Percentiles rank a stretch among this genome's conserved stretches.
phyloP scores from a whole-genome alignment of 2,113 vertebrate genomes.

The Mixornis gularis region DNA sequence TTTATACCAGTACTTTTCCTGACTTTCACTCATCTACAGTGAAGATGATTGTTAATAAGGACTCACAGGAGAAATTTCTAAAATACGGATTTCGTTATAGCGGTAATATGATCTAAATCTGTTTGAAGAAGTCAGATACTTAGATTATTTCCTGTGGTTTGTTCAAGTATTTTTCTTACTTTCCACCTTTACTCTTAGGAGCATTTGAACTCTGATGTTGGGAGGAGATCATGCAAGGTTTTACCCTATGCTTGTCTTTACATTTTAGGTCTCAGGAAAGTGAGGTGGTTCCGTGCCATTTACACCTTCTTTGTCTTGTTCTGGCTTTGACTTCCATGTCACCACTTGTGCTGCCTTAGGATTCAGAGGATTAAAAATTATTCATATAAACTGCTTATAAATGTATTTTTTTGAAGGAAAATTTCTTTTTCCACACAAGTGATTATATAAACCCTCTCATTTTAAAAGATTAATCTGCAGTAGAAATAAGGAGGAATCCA shows the following conservation, averaged over 20 bases:
- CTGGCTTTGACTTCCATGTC: neutral
- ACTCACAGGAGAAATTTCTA: neutral
- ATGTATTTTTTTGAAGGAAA: accelerated
- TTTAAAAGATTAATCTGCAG: neutral
- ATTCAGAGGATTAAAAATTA: neutral
- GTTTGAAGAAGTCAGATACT: neutral
- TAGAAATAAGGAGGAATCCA: neutral
- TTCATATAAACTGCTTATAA: neutral
- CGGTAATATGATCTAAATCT: neutral
- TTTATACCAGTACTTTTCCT: neutral
- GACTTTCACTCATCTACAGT: neutral
- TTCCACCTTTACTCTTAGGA: accelerated
- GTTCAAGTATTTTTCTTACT: neutral
- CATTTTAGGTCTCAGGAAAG: neutral
- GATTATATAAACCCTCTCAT: accelerated
- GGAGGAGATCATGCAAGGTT: neutral
- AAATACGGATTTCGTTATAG: neutral
- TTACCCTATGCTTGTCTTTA: neutral
- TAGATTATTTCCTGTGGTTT: neutral
- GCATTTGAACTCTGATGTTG: neutral
- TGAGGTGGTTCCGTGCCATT: neutral
- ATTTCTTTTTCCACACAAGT: neutral
- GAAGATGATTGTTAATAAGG: neutral
- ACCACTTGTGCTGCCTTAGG: neutral
- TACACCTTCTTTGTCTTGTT: neutral